These are phyloP conservation scores for Apolygus lucorum DNA, from an alignment of 1,140 invertebrate species.

Conservation along the genomic window DNA sequence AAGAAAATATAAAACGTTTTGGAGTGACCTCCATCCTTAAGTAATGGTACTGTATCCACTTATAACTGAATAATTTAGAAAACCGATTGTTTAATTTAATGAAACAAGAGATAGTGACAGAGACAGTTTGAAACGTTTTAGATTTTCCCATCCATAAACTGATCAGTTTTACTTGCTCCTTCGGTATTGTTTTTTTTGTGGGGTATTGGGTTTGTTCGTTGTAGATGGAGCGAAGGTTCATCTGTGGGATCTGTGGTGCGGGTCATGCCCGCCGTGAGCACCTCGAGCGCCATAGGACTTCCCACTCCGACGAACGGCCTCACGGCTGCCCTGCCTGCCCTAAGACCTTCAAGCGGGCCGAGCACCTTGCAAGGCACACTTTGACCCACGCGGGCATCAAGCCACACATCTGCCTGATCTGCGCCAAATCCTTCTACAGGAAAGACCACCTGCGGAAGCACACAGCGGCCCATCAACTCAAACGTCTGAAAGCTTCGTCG, in stretches of 20 bases:
- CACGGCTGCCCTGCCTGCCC: conserved; percentile 73
- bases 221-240: conserved; percentile 29
- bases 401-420: conserved; percentile 70
- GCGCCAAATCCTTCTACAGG: conserved; percentile 64
- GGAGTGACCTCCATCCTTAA: not conserved
- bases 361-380: conserved; percentile 70
- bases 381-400: conserved; percentile 78
- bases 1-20: not conserved
- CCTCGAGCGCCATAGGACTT: conserved; percentile 34
- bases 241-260: conserved; percentile 36
- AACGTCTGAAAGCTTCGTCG: conserved; percentile 3
- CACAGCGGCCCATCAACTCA: conserved; percentile 23
- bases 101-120: too few species aligned
- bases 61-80: conserved; percentile 1
- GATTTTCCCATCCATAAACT: not conserved
- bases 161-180: not conserved
- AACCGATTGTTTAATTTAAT: too few species aligned
- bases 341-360: conserved; percentile 74
- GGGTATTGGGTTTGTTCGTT: conserved; percentile 18
- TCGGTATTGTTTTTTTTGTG: conserved; percentile 4
- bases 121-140: not conserved
- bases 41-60: too few species aligned
- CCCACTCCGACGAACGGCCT: conserved; percentile 35
- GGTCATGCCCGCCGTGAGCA: conserved; percentile 36
- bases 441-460: conserved; percentile 59